phyloP scores from a whole-genome alignment of 2,888 invertebrate genomes.

The Byasa hedistus region DNA sequence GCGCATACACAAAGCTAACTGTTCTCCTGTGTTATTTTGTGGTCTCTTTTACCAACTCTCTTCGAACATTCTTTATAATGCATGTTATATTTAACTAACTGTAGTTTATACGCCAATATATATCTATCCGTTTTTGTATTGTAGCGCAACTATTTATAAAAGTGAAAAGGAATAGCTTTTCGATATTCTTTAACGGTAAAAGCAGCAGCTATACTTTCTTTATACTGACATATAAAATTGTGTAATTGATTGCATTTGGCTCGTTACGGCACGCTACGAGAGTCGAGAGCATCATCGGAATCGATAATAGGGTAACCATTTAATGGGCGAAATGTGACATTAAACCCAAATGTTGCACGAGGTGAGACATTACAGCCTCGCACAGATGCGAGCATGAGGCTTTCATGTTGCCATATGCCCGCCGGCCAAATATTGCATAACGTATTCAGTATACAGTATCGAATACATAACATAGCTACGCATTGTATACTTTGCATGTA shows the following conservation, averaged over 20 bases:
- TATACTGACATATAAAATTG: not conserved
- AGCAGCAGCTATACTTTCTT: too few relatives aligned
- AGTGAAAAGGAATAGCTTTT: too few relatives aligned
- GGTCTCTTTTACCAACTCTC: too few relatives aligned
- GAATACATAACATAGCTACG: not conserved
- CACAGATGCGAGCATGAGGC: constrained; percentile 5
- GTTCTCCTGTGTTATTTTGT: too few relatives aligned
- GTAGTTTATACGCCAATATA: too few relatives aligned
- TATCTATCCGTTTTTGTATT: too few relatives aligned
- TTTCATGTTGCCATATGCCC: not conserved
- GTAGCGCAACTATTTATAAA: too few relatives aligned
- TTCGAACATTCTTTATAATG: too few relatives aligned
- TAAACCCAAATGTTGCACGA: constrained; percentile 3
- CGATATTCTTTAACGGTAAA: too few relatives aligned
- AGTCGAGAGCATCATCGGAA: constrained; percentile 15
- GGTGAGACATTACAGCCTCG: constrained; percentile 1
- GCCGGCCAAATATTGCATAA: not conserved
- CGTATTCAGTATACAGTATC: not conserved
- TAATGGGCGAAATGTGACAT: constrained; percentile 25
- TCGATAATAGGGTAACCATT: constrained; percentile 26
- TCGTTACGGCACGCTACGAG: constrained; percentile 9
- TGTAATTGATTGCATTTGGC: not conserved
- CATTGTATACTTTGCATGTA: not conserved
- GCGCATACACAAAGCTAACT: not conserved
- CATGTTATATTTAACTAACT: too few relatives aligned